These are phyloP conservation scores for Nemopilema nomurai DNA, from an alignment of 30 jellyfish, hydroid and myxozoan genomes.

Conservation along the genomic window DNA sequence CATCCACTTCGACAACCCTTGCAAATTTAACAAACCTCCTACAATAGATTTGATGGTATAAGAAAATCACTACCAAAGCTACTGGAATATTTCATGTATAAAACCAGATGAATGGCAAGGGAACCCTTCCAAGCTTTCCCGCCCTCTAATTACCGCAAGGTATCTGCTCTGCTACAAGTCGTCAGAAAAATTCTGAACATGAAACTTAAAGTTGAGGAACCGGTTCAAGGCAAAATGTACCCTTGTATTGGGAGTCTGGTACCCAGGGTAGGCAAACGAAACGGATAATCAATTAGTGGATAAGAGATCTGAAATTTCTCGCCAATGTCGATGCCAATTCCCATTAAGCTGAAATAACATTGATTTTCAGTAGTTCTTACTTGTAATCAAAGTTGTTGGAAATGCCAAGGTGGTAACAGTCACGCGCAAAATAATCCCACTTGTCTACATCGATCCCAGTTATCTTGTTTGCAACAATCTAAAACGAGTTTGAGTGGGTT, in stretches of 20 bases:
- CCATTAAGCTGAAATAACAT: neutral
- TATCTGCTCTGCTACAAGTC: too few species aligned
- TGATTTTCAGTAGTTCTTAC: conserved; percentile 25
- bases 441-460: conserved; percentile 97
- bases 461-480: conserved; percentile 91
- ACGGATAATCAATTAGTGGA: too few species aligned
- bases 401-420: conserved; percentile 82
- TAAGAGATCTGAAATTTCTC: too few species aligned
- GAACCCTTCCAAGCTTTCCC: too few species aligned
- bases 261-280: neutral
- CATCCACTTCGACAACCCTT: conserved; percentile 76
- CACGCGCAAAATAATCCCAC: conserved; percentile 95
- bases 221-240: neutral
- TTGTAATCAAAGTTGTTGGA: conserved; percentile 79
- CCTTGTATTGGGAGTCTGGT: neutral
- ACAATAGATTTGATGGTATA: too few species aligned
- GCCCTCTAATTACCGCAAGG: too few species aligned
- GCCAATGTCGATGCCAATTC: neutral
- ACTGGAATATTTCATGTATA: too few species aligned
- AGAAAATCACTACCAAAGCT: too few species aligned
- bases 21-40: conserved; percentile 78
- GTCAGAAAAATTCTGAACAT: neutral
- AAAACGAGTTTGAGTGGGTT: neutral
- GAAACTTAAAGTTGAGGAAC: neutral
- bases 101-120: too few species aligned